phyloP scores from a whole-genome alignment of 1,140 invertebrate species.

The Micrasema minimum region DNA sequence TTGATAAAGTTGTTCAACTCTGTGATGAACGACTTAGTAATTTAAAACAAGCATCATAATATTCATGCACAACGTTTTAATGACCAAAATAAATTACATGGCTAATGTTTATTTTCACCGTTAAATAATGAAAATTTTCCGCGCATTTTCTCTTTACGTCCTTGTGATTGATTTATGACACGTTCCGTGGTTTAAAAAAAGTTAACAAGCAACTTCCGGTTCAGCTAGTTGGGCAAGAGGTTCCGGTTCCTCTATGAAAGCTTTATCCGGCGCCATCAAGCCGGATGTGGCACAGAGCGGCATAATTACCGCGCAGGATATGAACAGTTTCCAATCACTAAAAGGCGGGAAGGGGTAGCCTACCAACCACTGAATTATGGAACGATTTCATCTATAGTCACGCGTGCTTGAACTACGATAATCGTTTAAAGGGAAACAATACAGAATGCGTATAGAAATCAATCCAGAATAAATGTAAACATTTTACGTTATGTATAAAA shows the following conservation, averaged over 20 bases:
- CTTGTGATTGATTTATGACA: constrained; percentile 9
- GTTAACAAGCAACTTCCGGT: constrained; percentile 15
- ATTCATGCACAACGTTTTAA: no score
- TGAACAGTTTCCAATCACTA: constrained; percentile 37
- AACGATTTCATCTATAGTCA: constrained; percentile 26
- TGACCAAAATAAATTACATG: no score
- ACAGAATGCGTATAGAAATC: no score
- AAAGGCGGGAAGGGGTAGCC: constrained; percentile 9
- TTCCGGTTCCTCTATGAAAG: background rate
- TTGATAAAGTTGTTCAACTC: no score
- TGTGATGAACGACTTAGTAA: no score
- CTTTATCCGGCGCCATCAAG: constrained; percentile 40
- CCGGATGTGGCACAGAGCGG: constrained; percentile 26
- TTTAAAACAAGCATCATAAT: no score
- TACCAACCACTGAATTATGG: constrained; percentile 38
- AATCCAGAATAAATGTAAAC: no score
- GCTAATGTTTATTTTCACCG: no score
- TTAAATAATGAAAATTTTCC: no score
- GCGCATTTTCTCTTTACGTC: no score
- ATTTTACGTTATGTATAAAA: no score
- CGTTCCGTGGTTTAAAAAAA: background rate
- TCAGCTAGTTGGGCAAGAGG: background rate
- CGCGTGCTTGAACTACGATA: background rate
- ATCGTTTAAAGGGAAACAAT: background rate
- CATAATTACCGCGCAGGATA: constrained; percentile 36